These are phyloP conservation scores for Xiphias gladius DNA, from an alignment of 2,113 vertebrate species.

Conservation along the genomic window DNA sequence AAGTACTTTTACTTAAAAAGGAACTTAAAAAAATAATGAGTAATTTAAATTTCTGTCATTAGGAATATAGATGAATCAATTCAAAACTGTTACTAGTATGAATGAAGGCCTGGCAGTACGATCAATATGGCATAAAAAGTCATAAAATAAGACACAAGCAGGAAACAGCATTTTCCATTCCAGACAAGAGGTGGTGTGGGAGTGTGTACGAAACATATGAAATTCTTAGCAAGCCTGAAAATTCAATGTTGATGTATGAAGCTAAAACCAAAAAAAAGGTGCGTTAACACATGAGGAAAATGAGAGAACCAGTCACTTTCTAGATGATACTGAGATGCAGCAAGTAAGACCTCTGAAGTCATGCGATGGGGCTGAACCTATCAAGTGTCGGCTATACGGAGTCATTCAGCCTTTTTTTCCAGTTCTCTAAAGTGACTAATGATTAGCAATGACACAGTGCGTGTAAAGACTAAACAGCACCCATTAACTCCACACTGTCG, in stretches of 20 bases:
- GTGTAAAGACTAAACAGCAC: not conserved
- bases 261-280: not conserved
- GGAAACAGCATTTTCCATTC: not conserved
- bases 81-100: not conserved
- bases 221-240: not conserved
- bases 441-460: not conserved
- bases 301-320: not conserved
- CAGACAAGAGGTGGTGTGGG: not conserved
- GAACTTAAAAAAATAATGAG: fast-evolving
- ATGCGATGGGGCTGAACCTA: not conserved
- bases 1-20: not conserved
- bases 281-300: not conserved
- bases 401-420: not conserved
- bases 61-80: not conserved
- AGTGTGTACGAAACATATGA: not conserved
- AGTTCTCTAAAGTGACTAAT: not conserved
- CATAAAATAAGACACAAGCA: not conserved
- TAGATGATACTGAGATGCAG: not conserved
- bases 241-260: not conserved
- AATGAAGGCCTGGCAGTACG: not conserved
- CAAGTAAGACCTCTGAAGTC: not conserved
- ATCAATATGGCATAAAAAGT: slow-evolving; percentile 5
- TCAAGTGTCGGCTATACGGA: not conserved
- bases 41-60: not conserved
- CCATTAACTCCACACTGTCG: not conserved